Conservation (phyloP, 1,140 invertebrate species). For the Heterodera schachtii region DNA sequence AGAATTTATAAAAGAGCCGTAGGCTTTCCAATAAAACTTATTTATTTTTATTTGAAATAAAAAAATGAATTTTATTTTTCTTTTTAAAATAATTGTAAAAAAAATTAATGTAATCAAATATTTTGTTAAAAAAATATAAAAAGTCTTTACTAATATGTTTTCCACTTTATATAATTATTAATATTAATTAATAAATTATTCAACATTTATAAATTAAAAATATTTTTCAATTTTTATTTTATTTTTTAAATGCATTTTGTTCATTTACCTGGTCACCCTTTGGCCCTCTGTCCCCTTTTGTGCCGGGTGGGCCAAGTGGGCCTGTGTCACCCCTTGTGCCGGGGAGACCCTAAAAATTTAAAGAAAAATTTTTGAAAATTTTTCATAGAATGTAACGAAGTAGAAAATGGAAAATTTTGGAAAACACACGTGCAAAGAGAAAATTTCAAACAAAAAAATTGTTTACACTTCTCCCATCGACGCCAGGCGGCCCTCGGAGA, state of each 20-base stretch:
- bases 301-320: conserved; percentile 69
- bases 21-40: too few relatives aligned
- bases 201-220: too few relatives aligned
- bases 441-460: conserved; percentile 26
- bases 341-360: background rate
- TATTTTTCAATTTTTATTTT: background rate
- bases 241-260: conserved; percentile 2
- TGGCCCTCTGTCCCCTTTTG: conserved; percentile 85
- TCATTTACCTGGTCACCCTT: conserved; percentile 80
- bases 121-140: too few relatives aligned
- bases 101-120: too few relatives aligned
- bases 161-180: too few relatives aligned
- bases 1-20: background rate
- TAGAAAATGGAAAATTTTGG: conserved; percentile 25
- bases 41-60: too few relatives aligned
- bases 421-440: conserved; percentile 36
- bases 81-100: too few relatives aligned
- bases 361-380: conserved; percentile 21
- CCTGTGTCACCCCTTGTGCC: conserved; percentile 67
- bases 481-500: conserved; percentile 50
- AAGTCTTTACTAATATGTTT: too few relatives aligned
- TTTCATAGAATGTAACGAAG: background rate
- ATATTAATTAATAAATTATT: too few relatives aligned
- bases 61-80: too few relatives aligned
- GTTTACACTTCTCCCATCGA: conserved; percentile 31